These are phyloP conservation scores for Sorex fumeus DNA, from an alignment of 2,113 vertebrate species.

Conservation along the genomic window DNA sequence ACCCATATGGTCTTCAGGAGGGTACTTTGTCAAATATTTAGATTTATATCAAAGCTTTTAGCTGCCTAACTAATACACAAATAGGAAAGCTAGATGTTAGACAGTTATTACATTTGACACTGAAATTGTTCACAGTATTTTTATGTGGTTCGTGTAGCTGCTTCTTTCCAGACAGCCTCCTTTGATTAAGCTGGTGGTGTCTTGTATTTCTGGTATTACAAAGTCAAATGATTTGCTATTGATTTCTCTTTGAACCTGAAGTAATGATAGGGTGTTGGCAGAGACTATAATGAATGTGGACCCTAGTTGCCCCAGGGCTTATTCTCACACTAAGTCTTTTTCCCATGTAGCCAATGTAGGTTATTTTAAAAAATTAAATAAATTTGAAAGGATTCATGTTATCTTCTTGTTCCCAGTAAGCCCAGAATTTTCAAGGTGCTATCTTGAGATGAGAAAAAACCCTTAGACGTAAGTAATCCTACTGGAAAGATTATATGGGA, in stretches of 20 bases:
- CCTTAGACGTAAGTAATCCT: conserved; percentile 82
- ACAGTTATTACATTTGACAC: conserved; percentile 10
- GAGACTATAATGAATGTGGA: conserved; percentile 82
- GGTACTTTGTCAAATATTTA: conserved; percentile 8
- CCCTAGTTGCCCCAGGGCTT: conserved; percentile 82
- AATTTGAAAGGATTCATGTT: conserved; percentile 87
- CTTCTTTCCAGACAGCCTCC: conserved; percentile 60
- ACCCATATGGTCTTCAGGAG: neutral
- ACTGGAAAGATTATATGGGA: conserved; percentile 78
- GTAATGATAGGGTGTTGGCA: conserved; percentile 78
- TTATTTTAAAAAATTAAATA: conserved; percentile 85
- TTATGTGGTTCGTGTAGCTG: conserved; percentile 26
- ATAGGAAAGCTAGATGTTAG: conserved; percentile 43
- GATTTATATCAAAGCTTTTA: conserved; percentile 5
- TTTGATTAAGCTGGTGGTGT: conserved; percentile 81
- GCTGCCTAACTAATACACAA: neutral
- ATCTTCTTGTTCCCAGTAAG: conserved; percentile 85
- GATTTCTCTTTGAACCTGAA: conserved; percentile 84
- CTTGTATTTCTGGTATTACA: conserved; percentile 76
- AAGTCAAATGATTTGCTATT: conserved; percentile 86
- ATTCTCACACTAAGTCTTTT: conserved; percentile 85
- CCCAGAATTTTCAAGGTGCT: conserved; percentile 85
- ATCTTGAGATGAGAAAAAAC: conserved; percentile 82
- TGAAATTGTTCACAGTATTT: conserved; percentile 57
- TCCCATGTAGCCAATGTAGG: conserved; percentile 72